phyloP scores from a whole-genome alignment of 1,140 invertebrate genomes.

The Hydropsyche tenuis region DNA sequence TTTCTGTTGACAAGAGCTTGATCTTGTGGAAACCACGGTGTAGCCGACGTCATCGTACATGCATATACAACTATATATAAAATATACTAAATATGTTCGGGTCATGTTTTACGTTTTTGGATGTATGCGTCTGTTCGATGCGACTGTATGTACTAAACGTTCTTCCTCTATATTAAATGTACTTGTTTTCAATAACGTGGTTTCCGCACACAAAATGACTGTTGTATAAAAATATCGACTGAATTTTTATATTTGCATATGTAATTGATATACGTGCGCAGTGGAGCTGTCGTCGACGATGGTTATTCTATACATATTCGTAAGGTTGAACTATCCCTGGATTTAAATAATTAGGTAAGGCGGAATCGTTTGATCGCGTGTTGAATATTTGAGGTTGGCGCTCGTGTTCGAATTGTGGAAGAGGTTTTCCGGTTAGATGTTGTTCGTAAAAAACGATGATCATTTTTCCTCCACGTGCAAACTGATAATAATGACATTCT shows the following conservation, averaged over 20 bases:
- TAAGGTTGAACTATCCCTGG: slow-evolving; percentile 6
- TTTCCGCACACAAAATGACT: slow-evolving; percentile 32
- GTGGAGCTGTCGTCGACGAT: slow-evolving; percentile 30
- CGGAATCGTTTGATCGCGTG: too few species aligned
- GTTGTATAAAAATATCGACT: slow-evolving; percentile 44
- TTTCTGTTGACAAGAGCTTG: slow-evolving; percentile 76
- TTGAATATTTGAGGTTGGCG: too few species aligned
- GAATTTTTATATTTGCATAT: slow-evolving; percentile 43
- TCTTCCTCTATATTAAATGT: not conserved
- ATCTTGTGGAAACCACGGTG: slow-evolving; percentile 70
- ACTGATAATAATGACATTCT: not conserved
- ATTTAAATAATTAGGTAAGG: slow-evolving; percentile 15
- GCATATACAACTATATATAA: not conserved
- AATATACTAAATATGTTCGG: not conserved
- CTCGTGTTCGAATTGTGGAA: too few species aligned
- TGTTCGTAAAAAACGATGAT: not conserved
- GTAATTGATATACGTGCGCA: slow-evolving; percentile 17
- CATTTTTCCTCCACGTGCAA: not conserved
- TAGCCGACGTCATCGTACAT: slow-evolving; percentile 49
- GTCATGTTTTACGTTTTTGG: slow-evolving; percentile 6
- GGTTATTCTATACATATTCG: slow-evolving; percentile 5
- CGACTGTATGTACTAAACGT: slow-evolving; percentile 4
- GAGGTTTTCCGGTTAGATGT: not conserved
- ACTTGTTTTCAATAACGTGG: slow-evolving; percentile 16
- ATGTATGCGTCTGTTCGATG: not conserved